A percentile compares a stretch with the other conserved stretches of the same genome.
Conservation (phyloP, 53 echinoderm and acorn worm genomes). For the Stichopus horrens region DNA sequence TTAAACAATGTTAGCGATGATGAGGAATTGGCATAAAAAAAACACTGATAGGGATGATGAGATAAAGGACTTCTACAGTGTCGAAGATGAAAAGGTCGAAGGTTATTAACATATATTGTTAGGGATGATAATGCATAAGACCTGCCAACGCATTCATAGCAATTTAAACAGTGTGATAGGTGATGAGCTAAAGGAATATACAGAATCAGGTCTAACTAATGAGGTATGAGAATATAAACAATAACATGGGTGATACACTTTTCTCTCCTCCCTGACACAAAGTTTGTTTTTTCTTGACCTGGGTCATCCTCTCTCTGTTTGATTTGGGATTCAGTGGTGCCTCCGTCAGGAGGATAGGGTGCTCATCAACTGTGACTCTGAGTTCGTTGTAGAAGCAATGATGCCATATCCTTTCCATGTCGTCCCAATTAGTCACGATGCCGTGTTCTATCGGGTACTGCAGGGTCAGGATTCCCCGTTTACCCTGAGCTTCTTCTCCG, state of each 20-base stretch:
- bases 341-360: slow-evolving; percentile 81
- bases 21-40: too few relatives aligned
- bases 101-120: too few relatives aligned
- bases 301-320: slow-evolving; percentile 77
- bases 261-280: neutral
- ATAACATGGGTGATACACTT: neutral
- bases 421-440: slow-evolving; percentile 97
- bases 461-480: slow-evolving; percentile 91
- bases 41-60: too few relatives aligned
- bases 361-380: slow-evolving; percentile 81
- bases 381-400: slow-evolving; percentile 95
- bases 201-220: too few relatives aligned
- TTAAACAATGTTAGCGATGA: too few relatives aligned
- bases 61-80: too few relatives aligned
- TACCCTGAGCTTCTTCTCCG: slow-evolving; percentile 99
- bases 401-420: slow-evolving; percentile 98
- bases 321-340: slow-evolving; percentile 65
- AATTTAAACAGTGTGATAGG: too few relatives aligned
- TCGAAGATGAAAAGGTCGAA: too few relatives aligned
- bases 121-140: too few relatives aligned
- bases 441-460: slow-evolving; percentile 99
- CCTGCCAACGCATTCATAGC: too few relatives aligned
- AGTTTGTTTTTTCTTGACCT: slow-evolving; percentile 51
- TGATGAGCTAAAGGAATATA: too few relatives aligned
- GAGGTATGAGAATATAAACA: too few relatives aligned